Base-by-base conservation (phyloP, 1,140 invertebrate species). In the Leptoteleia sp. region DNA sequence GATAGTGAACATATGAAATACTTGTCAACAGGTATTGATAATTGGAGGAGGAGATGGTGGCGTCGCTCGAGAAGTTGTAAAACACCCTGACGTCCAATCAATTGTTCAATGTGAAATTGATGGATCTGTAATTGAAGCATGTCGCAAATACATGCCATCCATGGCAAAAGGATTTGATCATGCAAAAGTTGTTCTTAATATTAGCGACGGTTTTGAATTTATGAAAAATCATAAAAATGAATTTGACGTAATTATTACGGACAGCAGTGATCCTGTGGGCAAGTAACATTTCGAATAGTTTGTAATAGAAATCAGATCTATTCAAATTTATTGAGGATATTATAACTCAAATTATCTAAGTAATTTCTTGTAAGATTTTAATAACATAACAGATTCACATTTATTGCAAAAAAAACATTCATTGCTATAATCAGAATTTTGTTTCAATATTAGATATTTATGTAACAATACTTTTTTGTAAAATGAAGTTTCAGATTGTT, bases 181-280 rank as follows among this genome's bases (percentile, higher is more conserved):
- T 88, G 92, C 94, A 0, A 99, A 99, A 88, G 84, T 99, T 1
- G 93, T 90, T 0, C 84, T 99, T 0, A 92, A 95, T 80, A 93
- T 99, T 37, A 95, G 95, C 0, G 98, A 99, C 88, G 98, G 98
- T 0, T 97, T 98, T 84, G 94, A 98, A 79, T 99, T 97, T 86
- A 94, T 99, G 92, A 94, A 95, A 76, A 92, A 95, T 31, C 96
- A 98, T 80, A 90, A 91, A 43, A 91, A 93, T 25, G 93, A 96
- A 89, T 99, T 97, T 89, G 98, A 99, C 90, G 95, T 99, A 16
- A 98, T 99, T 54, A 99, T 99, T 27, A 99, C 98, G 0, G 98
- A 99, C 85, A 98, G 97, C 38, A 98, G 97, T 22, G 98, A 99
- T 91, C 98, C 98, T 9, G 91, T 98, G 31, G 98, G 94, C 93